Evolutionary conservation across 2,113 vertebrate species (phyloP), one percentile per base, ranked within the genome.

Genomic region (Mustela nigripes): DNA sequence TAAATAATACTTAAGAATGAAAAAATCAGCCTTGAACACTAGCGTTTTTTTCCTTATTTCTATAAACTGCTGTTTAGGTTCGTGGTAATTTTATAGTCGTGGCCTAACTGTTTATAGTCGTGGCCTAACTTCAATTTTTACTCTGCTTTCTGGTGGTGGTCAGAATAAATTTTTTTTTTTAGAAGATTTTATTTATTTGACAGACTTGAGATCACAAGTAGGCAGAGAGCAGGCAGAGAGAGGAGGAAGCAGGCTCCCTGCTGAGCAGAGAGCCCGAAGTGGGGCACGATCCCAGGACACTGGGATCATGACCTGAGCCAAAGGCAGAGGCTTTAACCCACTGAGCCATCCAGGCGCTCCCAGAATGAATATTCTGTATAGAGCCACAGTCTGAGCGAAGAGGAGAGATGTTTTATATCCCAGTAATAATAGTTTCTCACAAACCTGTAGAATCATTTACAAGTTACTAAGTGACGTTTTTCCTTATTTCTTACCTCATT

Each of bases 41-140:
- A 86, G 6, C 28, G 31, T 39, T 83, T 90, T 79, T 94, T 90
- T 94, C 79, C 28, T 79, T 50, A 50, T 91, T 97, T 85, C 67
- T 85, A 1, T 81, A 94, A 31, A 4, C 33, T 94, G 28, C 36
- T 82, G 0, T 78, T 94, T 7, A 87, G 36, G 18, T 58, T 93
- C 28, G 39, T 79, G 42, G 14, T 84, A 79, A 79, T 89, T 88
- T 95, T 91, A n/a, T 60, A 74, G 62, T 81, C 82, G 8, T 89
- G 86, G 78, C 5, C 18, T 80, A 63, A 60, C 65, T 96, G 74
- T 31, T 82, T 91, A n/a, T 60, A 74, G 62, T 81, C 82, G 8
- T 89, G 86, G 78, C 5, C 18, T 80, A 63, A 60, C 65, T 96
- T 65, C 74, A 76, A 65, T 83, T 65, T 95, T 89, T 78, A 76